phyloP scores from a whole-genome alignment of 2,888 invertebrate genomes.

The Synanthedon formicaeformis region DNA sequence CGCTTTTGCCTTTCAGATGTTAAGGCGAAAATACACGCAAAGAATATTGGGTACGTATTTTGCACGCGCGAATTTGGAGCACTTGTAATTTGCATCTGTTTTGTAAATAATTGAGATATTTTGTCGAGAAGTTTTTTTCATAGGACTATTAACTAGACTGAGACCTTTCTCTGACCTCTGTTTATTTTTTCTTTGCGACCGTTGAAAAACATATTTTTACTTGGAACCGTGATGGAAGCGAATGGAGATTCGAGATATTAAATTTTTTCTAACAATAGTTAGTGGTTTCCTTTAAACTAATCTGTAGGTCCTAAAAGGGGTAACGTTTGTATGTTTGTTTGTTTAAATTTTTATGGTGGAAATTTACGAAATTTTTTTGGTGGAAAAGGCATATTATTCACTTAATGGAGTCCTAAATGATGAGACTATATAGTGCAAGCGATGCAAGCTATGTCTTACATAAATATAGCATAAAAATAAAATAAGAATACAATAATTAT shows the following conservation, averaged over 20 bases:
- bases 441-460: too few species aligned
- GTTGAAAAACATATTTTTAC: neutral
- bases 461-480: too few species aligned
- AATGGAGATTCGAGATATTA: neutral
- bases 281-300: too few species aligned
- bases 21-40: conserved; percentile 31
- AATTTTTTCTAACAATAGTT: too few species aligned
- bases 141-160: neutral
- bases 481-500: too few species aligned
- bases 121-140: neutral
- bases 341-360: too few species aligned
- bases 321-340: too few species aligned
- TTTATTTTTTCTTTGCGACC: neutral
- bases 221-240: neutral
- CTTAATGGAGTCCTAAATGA: too few species aligned
- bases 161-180: neutral
- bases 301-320: too few species aligned
- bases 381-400: too few species aligned
- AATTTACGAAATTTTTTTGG: too few species aligned
- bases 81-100: conserved; percentile 40
- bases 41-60: conserved; percentile 31
- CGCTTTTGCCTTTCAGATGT: conserved; percentile 46
- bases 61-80: conserved; percentile 36
- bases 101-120: conserved; percentile 35
- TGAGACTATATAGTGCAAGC: too few species aligned